phyloP scores from a whole-genome alignment of 2,888 invertebrate genomes.

The Lamproptera curius region DNA sequence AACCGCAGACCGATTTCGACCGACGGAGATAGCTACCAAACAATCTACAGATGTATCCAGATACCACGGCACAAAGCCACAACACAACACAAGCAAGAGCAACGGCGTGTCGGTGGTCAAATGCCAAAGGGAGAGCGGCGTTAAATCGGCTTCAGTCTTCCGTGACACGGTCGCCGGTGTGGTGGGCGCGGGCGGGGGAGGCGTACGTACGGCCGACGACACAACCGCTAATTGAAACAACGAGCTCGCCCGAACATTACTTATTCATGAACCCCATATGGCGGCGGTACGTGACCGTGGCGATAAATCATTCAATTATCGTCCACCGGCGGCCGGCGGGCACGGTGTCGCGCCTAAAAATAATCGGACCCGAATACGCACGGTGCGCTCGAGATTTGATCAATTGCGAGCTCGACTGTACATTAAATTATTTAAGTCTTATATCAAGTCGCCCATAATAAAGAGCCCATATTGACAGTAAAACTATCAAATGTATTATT shows the following conservation, averaged over 20 bases:
- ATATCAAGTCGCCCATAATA: no score
- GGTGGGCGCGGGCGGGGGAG: constrained; percentile 29
- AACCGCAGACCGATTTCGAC: no score
- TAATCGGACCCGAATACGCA: constrained; percentile 29
- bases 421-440: no score
- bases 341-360: constrained; percentile 20
- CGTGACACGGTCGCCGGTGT: constrained; percentile 4
- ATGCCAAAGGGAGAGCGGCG: constrained; percentile 9
- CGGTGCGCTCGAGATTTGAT: no score
- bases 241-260: constrained; percentile 71
- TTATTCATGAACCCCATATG: constrained; percentile 77
- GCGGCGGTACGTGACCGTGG: constrained; percentile 69
- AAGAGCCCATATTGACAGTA: no score
- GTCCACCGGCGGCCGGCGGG: constrained; percentile 44
- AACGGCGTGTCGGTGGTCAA: not conserved
- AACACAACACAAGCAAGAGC: no score
- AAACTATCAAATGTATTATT: no score
- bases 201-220: constrained; percentile 61
- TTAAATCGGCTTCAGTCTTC: constrained; percentile 17
- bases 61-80: no score
- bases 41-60: no score
- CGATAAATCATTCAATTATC: constrained; percentile 75
- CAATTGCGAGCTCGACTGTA: no score
- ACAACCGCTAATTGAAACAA: constrained; percentile 77
- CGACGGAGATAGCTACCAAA: no score